phyloP scores from a whole-genome alignment of 2,113 vertebrate genomes.

The Hippocampus guttulatus region DNA sequence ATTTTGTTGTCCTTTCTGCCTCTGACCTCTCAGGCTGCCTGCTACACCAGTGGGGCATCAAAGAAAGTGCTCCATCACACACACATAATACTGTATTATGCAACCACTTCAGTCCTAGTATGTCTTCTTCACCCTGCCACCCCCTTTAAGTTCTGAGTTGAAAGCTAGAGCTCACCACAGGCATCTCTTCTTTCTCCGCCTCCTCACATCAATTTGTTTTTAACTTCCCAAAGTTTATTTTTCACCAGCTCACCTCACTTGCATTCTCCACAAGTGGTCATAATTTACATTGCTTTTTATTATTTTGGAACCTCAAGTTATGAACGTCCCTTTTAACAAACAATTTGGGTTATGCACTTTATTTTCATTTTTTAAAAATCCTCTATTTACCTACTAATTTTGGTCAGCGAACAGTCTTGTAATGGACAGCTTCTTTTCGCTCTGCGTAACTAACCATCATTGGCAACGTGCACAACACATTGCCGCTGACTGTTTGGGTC shows the following conservation, averaged over 20 bases:
- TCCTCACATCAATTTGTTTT: conserved; percentile 16
- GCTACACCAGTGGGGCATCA: conserved; percentile 43
- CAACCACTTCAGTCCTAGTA: conserved; percentile 45
- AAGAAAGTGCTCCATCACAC: conserved; percentile 49
- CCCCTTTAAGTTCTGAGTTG: conserved; percentile 20
- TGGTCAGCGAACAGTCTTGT: too few species aligned
- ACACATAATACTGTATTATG: conserved; percentile 40
- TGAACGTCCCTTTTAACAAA: too few species aligned
- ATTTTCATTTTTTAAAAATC: not conserved
- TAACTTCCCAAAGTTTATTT: conserved; percentile 15
- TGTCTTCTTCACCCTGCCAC: conserved; percentile 11
- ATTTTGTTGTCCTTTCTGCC: conserved; percentile 53
- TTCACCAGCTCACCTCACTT: conserved; percentile 13
- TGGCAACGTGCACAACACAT: not conserved
- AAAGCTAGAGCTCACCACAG: conserved; percentile 19
- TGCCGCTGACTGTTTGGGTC: too few species aligned
- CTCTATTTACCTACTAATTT: too few species aligned
- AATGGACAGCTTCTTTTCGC: not conserved
- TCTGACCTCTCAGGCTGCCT: conserved; percentile 47
- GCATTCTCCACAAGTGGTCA: conserved; percentile 2
- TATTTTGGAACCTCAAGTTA: too few species aligned
- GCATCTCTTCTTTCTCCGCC: conserved; percentile 12
- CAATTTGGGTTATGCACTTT: too few species aligned
- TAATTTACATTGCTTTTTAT: not conserved
- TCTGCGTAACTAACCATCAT: too few species aligned